Conservation (phyloP, 2,113 vertebrate genomes). For the Micromys minutus region DNA sequence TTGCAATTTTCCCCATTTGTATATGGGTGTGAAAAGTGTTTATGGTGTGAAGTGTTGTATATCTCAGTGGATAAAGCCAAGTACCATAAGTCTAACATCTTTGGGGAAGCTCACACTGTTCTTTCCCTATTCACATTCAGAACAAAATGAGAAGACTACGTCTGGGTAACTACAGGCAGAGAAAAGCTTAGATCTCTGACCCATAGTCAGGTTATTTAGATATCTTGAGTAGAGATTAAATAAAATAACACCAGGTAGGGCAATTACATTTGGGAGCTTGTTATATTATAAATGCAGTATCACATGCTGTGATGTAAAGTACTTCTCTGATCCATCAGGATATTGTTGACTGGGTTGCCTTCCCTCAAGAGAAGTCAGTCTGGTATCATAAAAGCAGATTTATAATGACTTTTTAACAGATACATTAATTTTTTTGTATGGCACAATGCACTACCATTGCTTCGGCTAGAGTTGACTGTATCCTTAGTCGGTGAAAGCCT, state of each 20-base stretch:
- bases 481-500: not conserved
- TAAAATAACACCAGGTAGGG: not conserved
- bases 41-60: not conserved
- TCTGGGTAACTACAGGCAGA: not conserved
- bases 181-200: not conserved
- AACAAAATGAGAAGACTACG: not conserved
- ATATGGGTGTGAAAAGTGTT: too few species aligned
- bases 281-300: conserved; percentile 15
- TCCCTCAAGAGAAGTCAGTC: not conserved
- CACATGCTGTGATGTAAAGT: not conserved
- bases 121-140: not conserved
- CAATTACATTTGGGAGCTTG: not conserved
- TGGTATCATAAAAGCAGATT: not conserved
- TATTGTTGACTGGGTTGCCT: not conserved
- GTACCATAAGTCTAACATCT: not conserved
- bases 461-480: not conserved
- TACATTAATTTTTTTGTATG: not conserved
- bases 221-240: not conserved
- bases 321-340: not conserved
- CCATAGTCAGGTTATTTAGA: not conserved
- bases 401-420: not conserved
- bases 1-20: not conserved
- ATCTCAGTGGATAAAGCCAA: not conserved
- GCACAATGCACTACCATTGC: not conserved
- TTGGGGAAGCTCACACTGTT: not conserved